A percentile compares a stretch with the other conserved stretches of the same genome.
These are phyloP conservation scores for Buceros bicornis DNA, from an alignment of 2,797 vertebrate genomes.

Conservation along the genomic window DNA sequence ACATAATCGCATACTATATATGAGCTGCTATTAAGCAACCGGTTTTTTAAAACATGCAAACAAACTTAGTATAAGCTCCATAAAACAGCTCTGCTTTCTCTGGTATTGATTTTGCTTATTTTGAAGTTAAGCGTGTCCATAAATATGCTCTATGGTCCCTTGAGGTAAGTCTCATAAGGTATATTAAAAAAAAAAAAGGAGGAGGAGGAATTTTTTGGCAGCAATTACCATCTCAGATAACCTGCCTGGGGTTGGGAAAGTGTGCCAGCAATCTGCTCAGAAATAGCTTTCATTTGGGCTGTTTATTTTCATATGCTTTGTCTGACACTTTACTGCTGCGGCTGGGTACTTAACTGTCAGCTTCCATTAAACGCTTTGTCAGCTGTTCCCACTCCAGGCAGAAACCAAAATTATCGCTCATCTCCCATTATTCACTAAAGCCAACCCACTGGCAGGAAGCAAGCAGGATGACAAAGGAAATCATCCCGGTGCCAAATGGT, in stretches of 20 bases:
- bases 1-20: conserved; percentile 24
- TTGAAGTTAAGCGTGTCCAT: conserved; percentile 60
- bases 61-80: conserved; percentile 10
- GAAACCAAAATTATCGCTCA: conserved; percentile 65
- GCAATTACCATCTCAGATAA: conserved; percentile 80
- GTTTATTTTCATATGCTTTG: conserved; percentile 81
- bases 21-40: conserved; percentile 38
- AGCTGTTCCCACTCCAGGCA: conserved; percentile 57
- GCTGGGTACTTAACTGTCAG: conserved; percentile 79
- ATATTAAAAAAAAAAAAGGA: conserved; percentile 65
- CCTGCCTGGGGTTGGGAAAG: conserved; percentile 73
- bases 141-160: conserved; percentile 58
- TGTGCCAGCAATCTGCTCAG: conserved; percentile 73
- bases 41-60: conserved; percentile 54
- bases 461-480: conserved; percentile 67
- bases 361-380: conserved; percentile 74
- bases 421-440: conserved; percentile 71
- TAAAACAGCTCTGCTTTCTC: conserved; percentile 57
- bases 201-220: conserved; percentile 78
- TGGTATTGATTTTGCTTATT: conserved; percentile 72
- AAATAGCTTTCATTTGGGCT: conserved; percentile 76
- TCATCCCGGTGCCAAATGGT: conserved; percentile 38
- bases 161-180: conserved; percentile 70
- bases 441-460: conserved; percentile 47
- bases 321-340: conserved; percentile 78